These are phyloP conservation scores for Callipepla squamata DNA, from an alignment of 2,113 vertebrate species.

Conservation along the genomic window DNA sequence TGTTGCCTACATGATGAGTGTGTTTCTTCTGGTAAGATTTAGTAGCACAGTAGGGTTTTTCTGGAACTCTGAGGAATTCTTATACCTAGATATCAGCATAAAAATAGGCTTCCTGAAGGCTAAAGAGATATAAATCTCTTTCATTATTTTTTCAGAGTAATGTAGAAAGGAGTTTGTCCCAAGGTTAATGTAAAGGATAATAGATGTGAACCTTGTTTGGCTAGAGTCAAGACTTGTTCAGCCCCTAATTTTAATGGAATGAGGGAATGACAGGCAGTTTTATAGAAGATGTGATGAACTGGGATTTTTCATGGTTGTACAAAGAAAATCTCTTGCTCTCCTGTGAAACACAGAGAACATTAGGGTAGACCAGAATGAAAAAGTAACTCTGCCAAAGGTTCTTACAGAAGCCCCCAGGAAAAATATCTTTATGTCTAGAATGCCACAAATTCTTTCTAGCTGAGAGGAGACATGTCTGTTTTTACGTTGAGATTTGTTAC, in stretches of 20 bases:
- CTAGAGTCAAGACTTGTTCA: background rate
- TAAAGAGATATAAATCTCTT: background rate
- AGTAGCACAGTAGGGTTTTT: background rate
- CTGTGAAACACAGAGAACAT: background rate
- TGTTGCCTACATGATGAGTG: background rate
- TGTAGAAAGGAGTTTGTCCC: background rate
- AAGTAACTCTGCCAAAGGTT: background rate
- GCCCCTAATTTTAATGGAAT: background rate
- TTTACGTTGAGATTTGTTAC: background rate
- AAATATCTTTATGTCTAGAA: background rate
- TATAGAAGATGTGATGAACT: background rate
- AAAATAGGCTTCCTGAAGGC: slow-evolving; percentile 4
- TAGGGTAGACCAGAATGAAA: background rate
- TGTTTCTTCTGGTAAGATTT: slow-evolving; percentile 1
- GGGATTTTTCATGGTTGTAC: background rate
- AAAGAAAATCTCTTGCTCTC: background rate
- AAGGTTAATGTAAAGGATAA: background rate
- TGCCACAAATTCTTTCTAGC: background rate
- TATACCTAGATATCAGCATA: background rate
- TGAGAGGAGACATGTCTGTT: background rate
- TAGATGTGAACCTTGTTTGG: background rate
- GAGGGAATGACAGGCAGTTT: background rate
- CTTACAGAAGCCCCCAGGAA: background rate
- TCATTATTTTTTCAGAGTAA: background rate
- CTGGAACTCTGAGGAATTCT: background rate